Evolutionary conservation across 2,888 invertebrate species (phyloP).

Genomic region (Caenorhabditis angaria): DNA sequence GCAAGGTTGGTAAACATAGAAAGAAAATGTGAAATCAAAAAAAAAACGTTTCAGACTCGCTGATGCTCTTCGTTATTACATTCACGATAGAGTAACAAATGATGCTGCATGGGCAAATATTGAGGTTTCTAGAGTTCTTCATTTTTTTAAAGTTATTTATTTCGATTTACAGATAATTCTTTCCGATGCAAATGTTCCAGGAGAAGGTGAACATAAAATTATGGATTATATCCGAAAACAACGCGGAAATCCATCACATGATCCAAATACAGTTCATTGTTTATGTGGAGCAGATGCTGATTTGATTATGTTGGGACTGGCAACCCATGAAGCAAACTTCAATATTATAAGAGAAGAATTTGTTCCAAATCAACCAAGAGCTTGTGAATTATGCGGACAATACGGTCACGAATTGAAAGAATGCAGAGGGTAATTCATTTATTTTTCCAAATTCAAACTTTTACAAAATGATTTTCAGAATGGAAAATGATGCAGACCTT

Average conservation of each 20-base stretch:
- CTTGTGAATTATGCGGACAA: slow-evolving; percentile 91
- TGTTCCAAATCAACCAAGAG: slow-evolving; percentile 91
- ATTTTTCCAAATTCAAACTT: background rate
- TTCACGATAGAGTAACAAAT: slow-evolving; percentile 84
- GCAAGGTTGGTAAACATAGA: slow-evolving; percentile 45
- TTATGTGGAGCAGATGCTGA: slow-evolving; percentile 95
- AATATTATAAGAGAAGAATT: slow-evolving; percentile 97
- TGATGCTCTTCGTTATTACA: slow-evolving; percentile 79
- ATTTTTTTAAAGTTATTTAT: background rate
- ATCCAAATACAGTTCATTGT: slow-evolving; percentile 95
- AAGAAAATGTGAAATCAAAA: background rate
- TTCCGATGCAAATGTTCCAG: slow-evolving; percentile 98
- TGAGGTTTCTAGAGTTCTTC: slow-evolving; percentile 76
- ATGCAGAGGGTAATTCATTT: slow-evolving; percentile 56
- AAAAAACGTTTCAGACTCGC: slow-evolving; percentile 49
- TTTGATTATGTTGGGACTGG: slow-evolving; percentile 93
- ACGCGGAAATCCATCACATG: slow-evolving; percentile 84
- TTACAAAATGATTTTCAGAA: slow-evolving; percentile 20
- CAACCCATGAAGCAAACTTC: slow-evolving; percentile 98
- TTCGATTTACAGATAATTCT: slow-evolving; percentile 78
- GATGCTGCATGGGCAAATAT: slow-evolving; percentile 94
- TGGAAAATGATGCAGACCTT: slow-evolving; percentile 53
- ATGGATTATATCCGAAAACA: slow-evolving; percentile 95
- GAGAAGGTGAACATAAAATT: slow-evolving; percentile 98
- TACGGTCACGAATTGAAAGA: slow-evolving; percentile 75